A percentile compares a stretch with the other conserved stretches of the same genome.
phyloP scores from a whole-genome alignment of 2,888 invertebrate species.

The Hemithea aestivaria region DNA sequence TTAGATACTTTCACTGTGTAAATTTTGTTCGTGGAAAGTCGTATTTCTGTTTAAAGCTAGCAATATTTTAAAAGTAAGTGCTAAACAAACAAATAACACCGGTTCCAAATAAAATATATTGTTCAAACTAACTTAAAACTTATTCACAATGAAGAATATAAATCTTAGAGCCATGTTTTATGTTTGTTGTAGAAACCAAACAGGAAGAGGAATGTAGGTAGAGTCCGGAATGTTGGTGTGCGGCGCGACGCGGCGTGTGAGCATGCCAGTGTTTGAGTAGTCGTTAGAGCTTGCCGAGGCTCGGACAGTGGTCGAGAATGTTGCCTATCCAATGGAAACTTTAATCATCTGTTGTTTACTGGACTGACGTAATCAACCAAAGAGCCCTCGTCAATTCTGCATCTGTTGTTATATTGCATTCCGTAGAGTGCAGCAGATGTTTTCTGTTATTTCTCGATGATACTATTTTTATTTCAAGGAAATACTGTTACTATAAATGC shows the following conservation, averaged over 20 bases:
- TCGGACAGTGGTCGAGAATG: slow-evolving; percentile 37
- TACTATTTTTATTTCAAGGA: slow-evolving; percentile 23
- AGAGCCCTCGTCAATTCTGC: slow-evolving; percentile 21
- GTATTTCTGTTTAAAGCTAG: too few species aligned
- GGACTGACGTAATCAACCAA: slow-evolving; percentile 20
- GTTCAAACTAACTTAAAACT: slow-evolving; percentile 2
- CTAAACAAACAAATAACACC: too few species aligned
- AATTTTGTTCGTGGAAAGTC: slow-evolving; percentile 11
- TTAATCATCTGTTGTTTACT: slow-evolving; percentile 22
- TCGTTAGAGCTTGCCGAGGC: slow-evolving; percentile 66
- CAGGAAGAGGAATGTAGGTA: slow-evolving; percentile 57
- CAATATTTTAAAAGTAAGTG: too few species aligned
- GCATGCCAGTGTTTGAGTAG: slow-evolving; percentile 60
- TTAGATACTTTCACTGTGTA: slow-evolving; percentile 2
- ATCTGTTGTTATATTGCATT: slow-evolving; percentile 30
- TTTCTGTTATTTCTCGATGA: slow-evolving; percentile 18
- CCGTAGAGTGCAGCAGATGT: slow-evolving; percentile 28
- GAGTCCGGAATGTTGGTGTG: slow-evolving; percentile 56
- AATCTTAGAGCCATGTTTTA: slow-evolving; percentile 29
- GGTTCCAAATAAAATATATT: background rate
- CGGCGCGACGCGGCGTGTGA: slow-evolving; percentile 37
- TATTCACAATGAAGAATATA: slow-evolving; percentile 20
- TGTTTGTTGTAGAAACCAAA: slow-evolving; percentile 52
- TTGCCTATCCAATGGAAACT: slow-evolving; percentile 19
- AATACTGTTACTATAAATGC: slow-evolving; percentile 18